phyloP scores from a whole-genome alignment of 1,140 invertebrate genomes.

The Portunus trituberculatus region DNA sequence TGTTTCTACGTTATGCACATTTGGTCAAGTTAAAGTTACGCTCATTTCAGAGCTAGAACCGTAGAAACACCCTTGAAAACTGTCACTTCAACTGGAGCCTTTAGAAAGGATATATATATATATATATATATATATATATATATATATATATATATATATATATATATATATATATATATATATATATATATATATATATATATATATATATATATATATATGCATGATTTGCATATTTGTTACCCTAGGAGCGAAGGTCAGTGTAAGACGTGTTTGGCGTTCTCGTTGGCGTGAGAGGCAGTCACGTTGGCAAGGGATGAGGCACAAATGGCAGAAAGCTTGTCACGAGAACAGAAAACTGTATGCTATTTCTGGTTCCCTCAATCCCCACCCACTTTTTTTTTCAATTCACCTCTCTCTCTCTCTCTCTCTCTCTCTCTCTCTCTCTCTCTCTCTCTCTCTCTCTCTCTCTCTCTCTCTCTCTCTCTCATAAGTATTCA shows the following conservation, averaged over 20 bases:
- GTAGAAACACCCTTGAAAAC: too few relatives aligned
- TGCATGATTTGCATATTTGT: too few relatives aligned
- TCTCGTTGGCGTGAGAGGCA: not conserved
- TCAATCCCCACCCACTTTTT: too few relatives aligned
- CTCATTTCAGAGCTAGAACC: too few relatives aligned
- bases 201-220: conserved; percentile 55
- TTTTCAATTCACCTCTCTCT: too few relatives aligned
- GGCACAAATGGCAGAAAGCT: not conserved
- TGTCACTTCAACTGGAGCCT: too few relatives aligned
- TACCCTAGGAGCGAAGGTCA: too few relatives aligned
- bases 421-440: conserved; percentile 22
- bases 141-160: conserved; percentile 48
- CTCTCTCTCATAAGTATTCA: not conserved
- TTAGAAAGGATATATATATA: too few relatives aligned
- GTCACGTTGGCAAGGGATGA: not conserved
- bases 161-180: conserved; percentile 57
- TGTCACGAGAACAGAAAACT: not conserved
- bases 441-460: conserved; percentile 32
- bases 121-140: conserved; percentile 45
- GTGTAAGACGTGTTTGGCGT: too few relatives aligned
- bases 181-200: conserved; percentile 57
- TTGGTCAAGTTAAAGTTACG: too few relatives aligned
- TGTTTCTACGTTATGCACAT: too few relatives aligned
- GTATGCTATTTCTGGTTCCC: not conserved
- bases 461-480: not conserved